These are phyloP conservation scores for Fistularia tabacaria DNA, from an alignment of 2,797 vertebrate genomes.

Conservation along the genomic window DNA sequence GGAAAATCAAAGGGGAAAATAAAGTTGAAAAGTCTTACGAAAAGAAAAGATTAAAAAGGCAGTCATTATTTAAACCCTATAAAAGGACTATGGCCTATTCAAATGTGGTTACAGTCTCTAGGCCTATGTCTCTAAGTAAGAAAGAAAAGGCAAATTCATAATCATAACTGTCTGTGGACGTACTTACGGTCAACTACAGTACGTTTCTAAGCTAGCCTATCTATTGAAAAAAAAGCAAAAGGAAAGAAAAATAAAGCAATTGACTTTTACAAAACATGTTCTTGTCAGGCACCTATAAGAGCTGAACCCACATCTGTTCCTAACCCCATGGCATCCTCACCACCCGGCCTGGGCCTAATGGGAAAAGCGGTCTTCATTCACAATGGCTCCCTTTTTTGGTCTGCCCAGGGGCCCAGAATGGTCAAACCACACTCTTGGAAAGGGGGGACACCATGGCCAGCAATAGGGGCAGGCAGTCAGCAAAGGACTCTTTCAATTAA, in stretches of 20 bases:
- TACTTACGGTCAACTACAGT: slow-evolving; percentile 86
- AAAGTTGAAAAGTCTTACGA: slow-evolving; percentile 34
- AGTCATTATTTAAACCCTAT: slow-evolving; percentile 26
- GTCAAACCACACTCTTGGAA: slow-evolving; percentile 96
- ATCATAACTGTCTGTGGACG: slow-evolving; percentile 71
- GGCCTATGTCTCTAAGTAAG: slow-evolving; percentile 24
- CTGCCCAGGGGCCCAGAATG: slow-evolving; percentile 95
- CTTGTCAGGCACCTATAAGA: slow-evolving; percentile 89
- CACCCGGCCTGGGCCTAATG: slow-evolving; percentile 94
- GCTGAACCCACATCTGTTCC: slow-evolving; percentile 93
- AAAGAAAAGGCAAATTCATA: slow-evolving; percentile 36
- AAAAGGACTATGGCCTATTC: slow-evolving; percentile 25
- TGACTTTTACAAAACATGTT: slow-evolving; percentile 70
- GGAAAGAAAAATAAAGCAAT: slow-evolving; percentile 60
- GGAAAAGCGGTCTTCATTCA: slow-evolving; percentile 92
- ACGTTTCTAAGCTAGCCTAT: slow-evolving; percentile 75
- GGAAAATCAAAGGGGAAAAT: slow-evolving; percentile 37
- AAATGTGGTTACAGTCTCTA: slow-evolving; percentile 29
- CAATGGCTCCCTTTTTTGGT: slow-evolving; percentile 94
- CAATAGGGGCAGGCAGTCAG: slow-evolving; percentile 94
- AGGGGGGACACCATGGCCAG: slow-evolving; percentile 96
- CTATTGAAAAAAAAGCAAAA: slow-evolving; percentile 46
- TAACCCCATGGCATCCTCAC: slow-evolving; percentile 95
- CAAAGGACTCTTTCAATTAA: slow-evolving; percentile 98
- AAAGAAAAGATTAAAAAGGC: slow-evolving; percentile 16